Percentiles rank a stretch among this genome's conserved stretches.
These are phyloP conservation scores for Phoenicopterus ruber DNA, from an alignment of 2,113 vertebrate species.

Conservation along the genomic window DNA sequence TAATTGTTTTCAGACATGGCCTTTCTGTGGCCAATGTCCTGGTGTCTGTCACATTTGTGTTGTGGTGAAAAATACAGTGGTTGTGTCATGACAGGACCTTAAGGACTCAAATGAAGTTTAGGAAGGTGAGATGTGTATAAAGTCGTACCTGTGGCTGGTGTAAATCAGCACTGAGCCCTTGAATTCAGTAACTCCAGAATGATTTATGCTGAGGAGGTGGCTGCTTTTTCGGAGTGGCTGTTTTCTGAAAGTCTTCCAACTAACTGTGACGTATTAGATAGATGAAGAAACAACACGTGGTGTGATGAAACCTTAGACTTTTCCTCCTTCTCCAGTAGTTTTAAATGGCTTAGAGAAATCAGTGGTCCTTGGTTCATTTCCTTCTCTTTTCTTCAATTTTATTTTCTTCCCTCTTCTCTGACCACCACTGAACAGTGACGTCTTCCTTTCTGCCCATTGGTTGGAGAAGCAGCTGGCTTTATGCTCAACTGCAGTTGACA, in stretches of 20 bases:
- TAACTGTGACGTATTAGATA: not conserved
- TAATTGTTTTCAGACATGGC: not conserved
- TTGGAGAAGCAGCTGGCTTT: not conserved
- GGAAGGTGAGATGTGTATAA: not conserved
- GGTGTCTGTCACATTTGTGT: not conserved
- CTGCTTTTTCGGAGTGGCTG: not conserved
- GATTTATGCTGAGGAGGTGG: not conserved
- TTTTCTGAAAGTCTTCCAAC: not conserved
- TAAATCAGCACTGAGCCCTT: not conserved
- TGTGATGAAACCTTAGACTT: slow-evolving; percentile 22
- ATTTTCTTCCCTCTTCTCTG: slow-evolving; percentile 39
- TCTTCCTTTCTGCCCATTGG: slow-evolving; percentile 28
- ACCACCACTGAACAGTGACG: not conserved
- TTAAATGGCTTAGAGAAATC: slow-evolving; percentile 53
- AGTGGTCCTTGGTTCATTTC: slow-evolving; percentile 54
- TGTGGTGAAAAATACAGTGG: not conserved
- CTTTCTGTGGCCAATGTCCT: not conserved
- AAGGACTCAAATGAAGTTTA: not conserved
- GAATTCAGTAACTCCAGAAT: not conserved
- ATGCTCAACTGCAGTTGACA: slow-evolving; percentile 9
- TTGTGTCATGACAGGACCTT: not conserved
- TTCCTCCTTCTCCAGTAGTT: slow-evolving; percentile 11
- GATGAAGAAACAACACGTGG: not conserved
- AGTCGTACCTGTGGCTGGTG: not conserved
- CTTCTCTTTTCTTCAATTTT: slow-evolving; percentile 43